Percentiles rank a stretch among this genome's conserved stretches.
These are phyloP conservation scores for Drosophila limbata DNA, from an alignment of 2,888 invertebrate genomes.

Conservation along the genomic window DNA sequence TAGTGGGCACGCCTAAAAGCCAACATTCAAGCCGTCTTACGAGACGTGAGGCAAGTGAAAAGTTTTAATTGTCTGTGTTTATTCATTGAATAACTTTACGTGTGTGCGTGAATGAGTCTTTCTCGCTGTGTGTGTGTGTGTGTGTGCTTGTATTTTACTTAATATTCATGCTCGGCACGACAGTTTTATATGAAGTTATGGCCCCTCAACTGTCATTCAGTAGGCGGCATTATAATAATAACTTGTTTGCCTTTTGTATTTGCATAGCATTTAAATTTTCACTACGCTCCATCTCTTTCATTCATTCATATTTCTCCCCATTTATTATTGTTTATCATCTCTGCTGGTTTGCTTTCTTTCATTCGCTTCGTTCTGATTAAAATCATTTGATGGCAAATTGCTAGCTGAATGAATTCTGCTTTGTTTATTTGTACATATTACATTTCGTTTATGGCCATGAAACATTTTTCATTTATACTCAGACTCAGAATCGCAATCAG, in stretches of 20 bases:
- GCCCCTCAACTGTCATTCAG: slow-evolving; percentile 43
- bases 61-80: slow-evolving; percentile 76
- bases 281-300: slow-evolving; percentile 1
- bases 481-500: slow-evolving; percentile 2
- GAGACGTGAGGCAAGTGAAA: slow-evolving; percentile 67
- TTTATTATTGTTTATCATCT: slow-evolving; percentile 34
- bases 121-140: slow-evolving; percentile 11
- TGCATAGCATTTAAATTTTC: slow-evolving; percentile 39
- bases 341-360: slow-evolving; percentile 30
- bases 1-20: slow-evolving; percentile 50
- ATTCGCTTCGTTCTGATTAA: slow-evolving; percentile 57
- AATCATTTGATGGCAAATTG: slow-evolving; percentile 66
- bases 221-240: slow-evolving; percentile 54
- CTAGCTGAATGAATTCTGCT: slow-evolving; percentile 14
- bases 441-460: slow-evolving; percentile 53
- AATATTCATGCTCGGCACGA: slow-evolving; percentile 61
- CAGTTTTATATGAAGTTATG: slow-evolving; percentile 58
- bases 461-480: slow-evolving; percentile 40
- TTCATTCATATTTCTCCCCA: slow-evolving; percentile 3
- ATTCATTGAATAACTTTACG: slow-evolving; percentile 71
- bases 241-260: slow-evolving; percentile 65
- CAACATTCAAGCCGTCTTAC: slow-evolving; percentile 23
- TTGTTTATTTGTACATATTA: slow-evolving; percentile 61
- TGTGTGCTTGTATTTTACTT: slow-evolving; percentile 42
- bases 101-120: slow-evolving; percentile 11